Evolutionary conservation across 1,140 invertebrate species (phyloP).

Genomic region (Palaemon carinicauda): DNA sequence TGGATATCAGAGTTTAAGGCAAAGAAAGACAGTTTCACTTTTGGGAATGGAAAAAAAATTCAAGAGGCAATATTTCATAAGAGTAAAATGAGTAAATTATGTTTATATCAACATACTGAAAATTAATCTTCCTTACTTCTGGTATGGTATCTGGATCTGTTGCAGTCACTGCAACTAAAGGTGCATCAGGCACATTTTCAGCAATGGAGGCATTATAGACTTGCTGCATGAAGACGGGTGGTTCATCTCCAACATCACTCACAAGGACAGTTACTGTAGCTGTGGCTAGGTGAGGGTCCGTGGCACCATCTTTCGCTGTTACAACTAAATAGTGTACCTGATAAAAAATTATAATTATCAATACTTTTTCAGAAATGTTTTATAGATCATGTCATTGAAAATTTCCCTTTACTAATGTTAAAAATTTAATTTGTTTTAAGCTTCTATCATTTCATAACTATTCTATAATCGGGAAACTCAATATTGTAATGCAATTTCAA

Average conservation of each 20-base stretch:
- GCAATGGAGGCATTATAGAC: conserved; percentile 80
- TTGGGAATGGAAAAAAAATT: not conserved
- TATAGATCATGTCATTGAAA: too few species aligned
- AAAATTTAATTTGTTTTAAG: too few species aligned
- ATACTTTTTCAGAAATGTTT: not conserved
- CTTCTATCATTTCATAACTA: too few species aligned
- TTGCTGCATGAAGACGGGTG: conserved; percentile 78
- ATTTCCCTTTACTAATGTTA: too few species aligned
- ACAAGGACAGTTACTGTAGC: conserved; percentile 83
- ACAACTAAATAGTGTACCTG: conserved; percentile 71
- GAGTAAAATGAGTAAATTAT: too few species aligned
- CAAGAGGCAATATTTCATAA: too few species aligned
- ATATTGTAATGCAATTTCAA: too few species aligned
- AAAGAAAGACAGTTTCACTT: not conserved
- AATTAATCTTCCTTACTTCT: conserved; percentile 3
- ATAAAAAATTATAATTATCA: not conserved
- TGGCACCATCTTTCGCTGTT: conserved; percentile 85
- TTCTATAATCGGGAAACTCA: too few species aligned
- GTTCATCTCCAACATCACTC: conserved; percentile 84
- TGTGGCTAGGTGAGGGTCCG: conserved; percentile 84
- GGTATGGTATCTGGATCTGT: conserved; percentile 36
- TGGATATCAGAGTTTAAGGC: too few species aligned
- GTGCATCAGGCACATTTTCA: conserved; percentile 81
- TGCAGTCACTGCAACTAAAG: conserved; percentile 77
- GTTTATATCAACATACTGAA: not conserved